phyloP scores from a whole-genome alignment of 2,797 vertebrate species.

The Parambassis ranga region DNA sequence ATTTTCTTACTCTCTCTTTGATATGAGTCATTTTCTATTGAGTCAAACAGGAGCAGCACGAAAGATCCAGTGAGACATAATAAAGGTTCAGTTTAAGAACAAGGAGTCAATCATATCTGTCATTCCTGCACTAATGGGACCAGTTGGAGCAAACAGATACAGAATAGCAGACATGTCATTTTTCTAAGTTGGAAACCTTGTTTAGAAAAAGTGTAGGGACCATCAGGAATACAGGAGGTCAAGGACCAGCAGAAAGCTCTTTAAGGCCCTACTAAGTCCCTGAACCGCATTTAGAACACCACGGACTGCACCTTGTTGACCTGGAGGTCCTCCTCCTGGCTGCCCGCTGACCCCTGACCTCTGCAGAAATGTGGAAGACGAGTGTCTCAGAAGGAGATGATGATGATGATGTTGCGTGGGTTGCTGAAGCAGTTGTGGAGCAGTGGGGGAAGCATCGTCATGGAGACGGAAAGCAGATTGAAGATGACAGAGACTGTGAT shows the following conservation, averaged over 20 bases:
- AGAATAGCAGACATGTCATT: background rate
- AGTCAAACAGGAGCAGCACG: conserved; percentile 42
- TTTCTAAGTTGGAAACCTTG: no score
- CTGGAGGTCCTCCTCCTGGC: background rate
- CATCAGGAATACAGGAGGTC: background rate
- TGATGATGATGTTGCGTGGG: conserved; percentile 10
- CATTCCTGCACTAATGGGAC: background rate
- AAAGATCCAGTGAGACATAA: conserved; percentile 63
- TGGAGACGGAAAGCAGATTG: conserved; percentile 59
- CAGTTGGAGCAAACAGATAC: background rate
- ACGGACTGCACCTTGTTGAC: conserved; percentile 7
- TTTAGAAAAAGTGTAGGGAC: background rate
- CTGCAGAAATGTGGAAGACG: background rate
- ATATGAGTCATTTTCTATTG: conserved; percentile 59
- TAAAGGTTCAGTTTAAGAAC: conserved; percentile 25
- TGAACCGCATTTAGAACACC: conserved; percentile 9
- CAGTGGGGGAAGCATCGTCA: conserved; percentile 25
- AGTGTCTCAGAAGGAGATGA: conserved; percentile 3
- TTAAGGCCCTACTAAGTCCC: background rate
- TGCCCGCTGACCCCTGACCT: conserved; percentile 13
- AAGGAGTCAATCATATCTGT: no score
- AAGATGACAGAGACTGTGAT: conserved; percentile 63
- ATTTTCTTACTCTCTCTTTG: conserved; percentile 59
- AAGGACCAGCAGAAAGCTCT: background rate
- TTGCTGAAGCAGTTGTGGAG: conserved; percentile 4